A percentile compares a stretch with the other conserved stretches of the same genome.
Conservation (phyloP, 64 coral and sea anemone genomes). For the Pachyseris speciosa region DNA sequence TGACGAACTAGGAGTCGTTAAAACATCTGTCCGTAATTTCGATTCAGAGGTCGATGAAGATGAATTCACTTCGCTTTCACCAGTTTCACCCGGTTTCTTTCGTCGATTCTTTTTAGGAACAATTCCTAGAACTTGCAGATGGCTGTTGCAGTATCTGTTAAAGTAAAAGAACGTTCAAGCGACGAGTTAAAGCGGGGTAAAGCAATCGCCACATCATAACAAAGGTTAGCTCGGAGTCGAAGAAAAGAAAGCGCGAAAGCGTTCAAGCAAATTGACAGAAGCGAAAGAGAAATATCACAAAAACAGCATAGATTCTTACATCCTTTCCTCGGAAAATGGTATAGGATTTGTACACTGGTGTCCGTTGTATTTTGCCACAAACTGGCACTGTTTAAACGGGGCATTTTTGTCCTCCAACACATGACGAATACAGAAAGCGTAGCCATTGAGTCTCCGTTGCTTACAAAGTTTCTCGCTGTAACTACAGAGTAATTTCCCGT, state of each 20-base stretch:
- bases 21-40: constrained; percentile 74
- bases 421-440: constrained; percentile 99
- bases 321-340: constrained; percentile 96
- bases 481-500: constrained; percentile 98
- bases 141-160: constrained; percentile 98
- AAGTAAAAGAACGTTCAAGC: background rate
- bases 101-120: constrained; percentile 98
- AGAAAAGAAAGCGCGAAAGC: background rate
- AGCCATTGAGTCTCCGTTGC: constrained; percentile 98
- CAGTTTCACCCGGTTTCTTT: constrained; percentile 90
- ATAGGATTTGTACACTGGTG: constrained; percentile 99
- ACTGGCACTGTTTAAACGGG: constrained; percentile 99
- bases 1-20: constrained; percentile 51
- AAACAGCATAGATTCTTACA: constrained; percentile 79
- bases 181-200: background rate
- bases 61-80: constrained; percentile 63
- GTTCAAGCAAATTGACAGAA: background rate
- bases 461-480: constrained; percentile 99
- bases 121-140: constrained; percentile 98
- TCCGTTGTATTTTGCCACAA: constrained; percentile 99
- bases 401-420: constrained; percentile 99
- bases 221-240: constrained; percentile 1
- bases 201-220: background rate
- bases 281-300: constrained; percentile 16
- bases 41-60: constrained; percentile 75